phyloP scores from a whole-genome alignment of 1,140 invertebrate genomes.

The Drosophila simulans region DNA sequence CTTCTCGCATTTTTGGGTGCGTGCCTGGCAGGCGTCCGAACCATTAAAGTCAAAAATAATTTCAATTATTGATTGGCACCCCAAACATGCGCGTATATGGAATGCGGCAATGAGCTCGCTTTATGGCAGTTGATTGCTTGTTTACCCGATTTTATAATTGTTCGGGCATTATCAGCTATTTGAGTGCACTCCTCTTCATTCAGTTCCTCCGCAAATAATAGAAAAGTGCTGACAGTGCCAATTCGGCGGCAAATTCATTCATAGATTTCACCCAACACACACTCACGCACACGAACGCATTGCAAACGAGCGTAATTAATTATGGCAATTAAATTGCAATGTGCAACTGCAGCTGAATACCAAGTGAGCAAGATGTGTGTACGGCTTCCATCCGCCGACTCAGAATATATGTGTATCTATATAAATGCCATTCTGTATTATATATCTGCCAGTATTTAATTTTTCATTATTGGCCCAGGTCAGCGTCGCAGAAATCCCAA shows the following conservation, averaged over 20 bases:
- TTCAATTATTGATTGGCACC: conserved; percentile 62
- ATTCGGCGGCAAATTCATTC: conserved; percentile 57
- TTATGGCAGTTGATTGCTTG: conserved; percentile 45
- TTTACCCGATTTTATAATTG: conserved; percentile 40
- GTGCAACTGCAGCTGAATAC: conserved; percentile 42
- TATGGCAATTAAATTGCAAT: conserved; percentile 70
- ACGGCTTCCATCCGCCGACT: not conserved
- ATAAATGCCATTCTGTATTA: conserved; percentile 10
- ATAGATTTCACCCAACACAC: conserved; percentile 28
- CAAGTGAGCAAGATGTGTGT: conserved; percentile 25
- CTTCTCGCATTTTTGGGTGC: conserved; percentile 22
- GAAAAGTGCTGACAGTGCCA: conserved; percentile 17
- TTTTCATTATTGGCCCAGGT: conserved; percentile 42
- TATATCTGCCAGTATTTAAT: conserved; percentile 45
- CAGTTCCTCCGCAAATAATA: conserved; percentile 9
- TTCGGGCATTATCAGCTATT: conserved; percentile 15
- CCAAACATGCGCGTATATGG: conserved; percentile 47
- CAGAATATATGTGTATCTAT: too few species aligned
- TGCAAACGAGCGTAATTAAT: conserved; percentile 50
- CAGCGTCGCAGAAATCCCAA: conserved; percentile 16
- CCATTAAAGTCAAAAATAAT: conserved; percentile 77
- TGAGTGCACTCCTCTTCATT: conserved; percentile 5
- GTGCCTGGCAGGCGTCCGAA: conserved; percentile 33
- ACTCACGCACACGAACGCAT: conserved; percentile 9
- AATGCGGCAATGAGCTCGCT: conserved; percentile 32